Evolutionary conservation across 1,140 invertebrate species (phyloP).

Genomic region (Drosophila lini): DNA sequence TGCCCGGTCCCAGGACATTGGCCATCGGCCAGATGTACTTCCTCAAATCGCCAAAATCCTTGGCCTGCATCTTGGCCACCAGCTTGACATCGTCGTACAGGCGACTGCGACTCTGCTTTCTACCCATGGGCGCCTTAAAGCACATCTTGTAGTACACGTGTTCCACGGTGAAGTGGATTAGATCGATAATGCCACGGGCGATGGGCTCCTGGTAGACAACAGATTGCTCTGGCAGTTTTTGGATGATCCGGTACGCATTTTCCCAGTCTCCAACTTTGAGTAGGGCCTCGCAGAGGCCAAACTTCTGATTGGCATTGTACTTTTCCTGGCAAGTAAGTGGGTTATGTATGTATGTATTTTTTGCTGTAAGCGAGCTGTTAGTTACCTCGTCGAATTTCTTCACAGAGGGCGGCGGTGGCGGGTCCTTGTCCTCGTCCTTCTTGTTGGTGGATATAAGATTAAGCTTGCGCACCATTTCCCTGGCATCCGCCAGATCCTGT

Average conservation of each 20-base stretch:
- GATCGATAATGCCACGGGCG: constrained; percentile 90
- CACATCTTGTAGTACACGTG: constrained; percentile 93
- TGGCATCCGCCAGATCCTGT: constrained; percentile 92
- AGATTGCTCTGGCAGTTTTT: constrained; percentile 92
- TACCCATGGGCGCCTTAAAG: constrained; percentile 64
- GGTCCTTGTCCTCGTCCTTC: constrained; percentile 90
- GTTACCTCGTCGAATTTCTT: constrained; percentile 87
- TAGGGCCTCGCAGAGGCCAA: constrained; percentile 95
- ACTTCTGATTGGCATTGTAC: constrained; percentile 95
- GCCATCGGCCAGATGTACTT: constrained; percentile 95
- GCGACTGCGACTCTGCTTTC: constrained; percentile 55
- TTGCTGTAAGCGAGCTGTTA: not conserved
- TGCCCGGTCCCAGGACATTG: constrained; percentile 92
- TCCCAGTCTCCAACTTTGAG: constrained; percentile 96
- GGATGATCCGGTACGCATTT: constrained; percentile 91
- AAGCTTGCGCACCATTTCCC: constrained; percentile 94
- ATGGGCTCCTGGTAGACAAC: constrained; percentile 92
- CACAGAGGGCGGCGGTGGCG: constrained; percentile 87
- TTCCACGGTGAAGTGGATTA: constrained; percentile 95
- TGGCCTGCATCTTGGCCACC: constrained; percentile 81
- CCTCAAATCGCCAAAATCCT: constrained; percentile 90
- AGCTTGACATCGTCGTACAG: constrained; percentile 65
- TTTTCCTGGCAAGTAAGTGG: constrained; percentile 82
- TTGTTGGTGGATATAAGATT: constrained; percentile 94
- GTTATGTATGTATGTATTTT: not conserved